phyloP scores from a whole-genome alignment of 2,888 invertebrate genomes.

The Caenorhabditis panamensis region DNA sequence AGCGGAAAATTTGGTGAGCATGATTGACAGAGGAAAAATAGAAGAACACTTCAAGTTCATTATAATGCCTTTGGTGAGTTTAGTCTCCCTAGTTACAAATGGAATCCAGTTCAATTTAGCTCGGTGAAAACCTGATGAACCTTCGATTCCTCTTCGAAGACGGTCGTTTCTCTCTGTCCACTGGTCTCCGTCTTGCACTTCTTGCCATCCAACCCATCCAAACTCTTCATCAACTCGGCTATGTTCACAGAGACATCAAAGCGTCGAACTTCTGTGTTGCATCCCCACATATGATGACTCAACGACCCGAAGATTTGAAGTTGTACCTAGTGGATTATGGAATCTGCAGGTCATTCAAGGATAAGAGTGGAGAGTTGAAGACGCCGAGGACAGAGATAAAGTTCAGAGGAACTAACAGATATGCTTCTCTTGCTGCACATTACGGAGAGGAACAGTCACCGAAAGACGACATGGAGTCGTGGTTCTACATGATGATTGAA shows the following conservation, averaged over 20 bases:
- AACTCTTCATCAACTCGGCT: slow-evolving; percentile 76
- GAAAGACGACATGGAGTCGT: slow-evolving; percentile 79
- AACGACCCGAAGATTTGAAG: slow-evolving; percentile 59
- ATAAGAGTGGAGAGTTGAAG: slow-evolving; percentile 70
- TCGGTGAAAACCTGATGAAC: slow-evolving; percentile 78
- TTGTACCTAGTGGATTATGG: slow-evolving; percentile 79
- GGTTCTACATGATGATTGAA: slow-evolving; percentile 79
- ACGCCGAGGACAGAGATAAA: slow-evolving; percentile 65
- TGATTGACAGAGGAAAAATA: slow-evolving; percentile 80
- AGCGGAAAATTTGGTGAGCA: slow-evolving; percentile 67
- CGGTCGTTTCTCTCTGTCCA: slow-evolving; percentile 78
- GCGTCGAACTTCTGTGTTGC: slow-evolving; percentile 74
- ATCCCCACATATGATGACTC: slow-evolving; percentile 37
- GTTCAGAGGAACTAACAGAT: slow-evolving; percentile 77
- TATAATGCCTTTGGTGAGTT: slow-evolving; percentile 69
- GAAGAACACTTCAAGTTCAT: slow-evolving; percentile 74
- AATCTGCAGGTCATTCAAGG: slow-evolving; percentile 73
- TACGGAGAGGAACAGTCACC: slow-evolving; percentile 77
- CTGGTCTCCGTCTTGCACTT: slow-evolving; percentile 74
- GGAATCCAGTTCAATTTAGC: slow-evolving; percentile 61
- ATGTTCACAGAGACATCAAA: slow-evolving; percentile 77
- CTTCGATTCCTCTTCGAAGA: slow-evolving; percentile 76
- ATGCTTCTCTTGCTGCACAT: slow-evolving; percentile 79
- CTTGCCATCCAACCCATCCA: slow-evolving; percentile 75
- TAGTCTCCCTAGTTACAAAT: background rate